Base-by-base conservation (phyloP, 1,140 invertebrate species). In the Drosophila kohkoa region DNA sequence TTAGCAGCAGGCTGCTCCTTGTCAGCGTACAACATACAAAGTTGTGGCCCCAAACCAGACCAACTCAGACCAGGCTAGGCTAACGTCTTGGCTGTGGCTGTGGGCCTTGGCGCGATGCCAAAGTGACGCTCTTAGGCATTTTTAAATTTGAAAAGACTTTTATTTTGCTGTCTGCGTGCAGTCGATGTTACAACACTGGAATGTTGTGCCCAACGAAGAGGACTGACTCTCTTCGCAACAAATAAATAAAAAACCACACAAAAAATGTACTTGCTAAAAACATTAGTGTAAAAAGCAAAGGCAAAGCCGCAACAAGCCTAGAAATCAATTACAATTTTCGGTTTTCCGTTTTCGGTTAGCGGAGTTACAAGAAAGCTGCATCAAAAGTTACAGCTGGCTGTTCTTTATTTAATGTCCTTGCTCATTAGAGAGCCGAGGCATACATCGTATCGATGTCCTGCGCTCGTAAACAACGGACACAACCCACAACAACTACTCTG, bases 41-140 rank as follows among this genome's bases (percentile, higher is more conserved):
- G 48, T 78, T 71, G 60, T 59, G 79, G 43, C 54, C 77, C 77
- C 51, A 60, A 66, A 58, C 15, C 46, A 57, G 41, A 30, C 62
- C 32, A 57, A 11, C 8, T 48, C 32, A 38, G 0, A 38, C 35
- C 51, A 48, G 72, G 57, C 15, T 1, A 41, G 41, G 30, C 55
- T 25, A 72, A 51, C 43, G 74, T 79, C 69, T 66, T 79, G 60
- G 45, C 7, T 16, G 2, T 67, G 38, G 66, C 28, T 30, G 55
- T 20, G 35, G 13, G 69, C 59, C 63, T 88, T 87, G 82, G 82
- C 82, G 49, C 70, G 25, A 25, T 75, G 83, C 83, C 83, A 88
- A 88, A 88, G 83, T 89, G 85, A 82, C 83, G 83, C 83, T 88
- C 80, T 89, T 88, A 88, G 83, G 83, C 83, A 88, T 89, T 88